These are phyloP conservation scores for Epizoanthus scotinus DNA, from an alignment of 92 coral and sea anemone genomes.

Conservation along the genomic window DNA sequence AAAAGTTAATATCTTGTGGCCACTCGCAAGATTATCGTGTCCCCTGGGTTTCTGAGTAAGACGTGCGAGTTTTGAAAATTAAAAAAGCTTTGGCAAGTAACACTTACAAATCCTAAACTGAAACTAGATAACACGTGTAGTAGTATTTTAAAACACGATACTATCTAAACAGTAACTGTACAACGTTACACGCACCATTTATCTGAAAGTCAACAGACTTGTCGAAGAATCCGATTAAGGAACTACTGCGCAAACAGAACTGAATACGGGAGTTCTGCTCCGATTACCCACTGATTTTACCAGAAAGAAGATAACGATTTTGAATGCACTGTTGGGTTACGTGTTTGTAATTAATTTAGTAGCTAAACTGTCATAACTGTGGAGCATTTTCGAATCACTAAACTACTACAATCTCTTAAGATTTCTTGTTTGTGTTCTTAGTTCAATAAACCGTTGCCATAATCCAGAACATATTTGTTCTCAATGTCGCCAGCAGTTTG, in stretches of 20 bases:
- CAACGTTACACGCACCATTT: not conserved
- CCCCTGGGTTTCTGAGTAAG: too few species aligned
- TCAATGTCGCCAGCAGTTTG: not conserved
- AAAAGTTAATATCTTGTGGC: too few species aligned
- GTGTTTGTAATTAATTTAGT: not conserved
- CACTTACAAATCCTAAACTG: not conserved
- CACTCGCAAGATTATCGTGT: too few species aligned
- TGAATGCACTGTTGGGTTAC: not conserved
- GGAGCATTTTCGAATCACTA: not conserved
- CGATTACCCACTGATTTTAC: not conserved
- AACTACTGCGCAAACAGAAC: slow-evolving; percentile 12
- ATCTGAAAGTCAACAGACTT: not conserved
- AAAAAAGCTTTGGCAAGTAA: too few species aligned
- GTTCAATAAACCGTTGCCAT: not conserved
- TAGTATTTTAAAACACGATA: not conserved
- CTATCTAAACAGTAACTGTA: not conserved
- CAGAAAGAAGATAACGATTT: too few species aligned
- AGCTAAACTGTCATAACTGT: not conserved
- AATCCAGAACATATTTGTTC: not conserved
- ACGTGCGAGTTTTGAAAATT: too few species aligned
- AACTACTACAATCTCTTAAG: not conserved
- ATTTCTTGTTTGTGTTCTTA: not conserved
- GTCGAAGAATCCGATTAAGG: not conserved
- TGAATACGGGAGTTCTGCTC: not conserved
- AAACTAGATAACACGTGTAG: not conserved